These are phyloP conservation scores for Malurus cyaneus DNA, from an alignment of 2,113 vertebrate genomes.

Conservation along the genomic window DNA sequence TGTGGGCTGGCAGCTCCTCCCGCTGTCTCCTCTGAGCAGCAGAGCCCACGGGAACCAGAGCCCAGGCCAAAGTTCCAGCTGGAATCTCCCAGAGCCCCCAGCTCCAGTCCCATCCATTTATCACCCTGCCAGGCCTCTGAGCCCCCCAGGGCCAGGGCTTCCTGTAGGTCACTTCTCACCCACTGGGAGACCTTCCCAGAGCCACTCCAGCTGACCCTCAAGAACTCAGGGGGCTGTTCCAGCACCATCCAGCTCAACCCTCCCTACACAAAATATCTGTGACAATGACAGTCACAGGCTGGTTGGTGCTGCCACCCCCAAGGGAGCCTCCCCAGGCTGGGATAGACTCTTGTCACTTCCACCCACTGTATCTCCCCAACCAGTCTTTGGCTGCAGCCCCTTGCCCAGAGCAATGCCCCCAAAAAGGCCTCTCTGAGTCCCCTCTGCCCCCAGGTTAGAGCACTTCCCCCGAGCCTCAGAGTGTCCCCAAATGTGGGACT, in stretches of 20 bases:
- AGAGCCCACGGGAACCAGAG: fast-evolving
- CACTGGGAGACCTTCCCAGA: background rate
- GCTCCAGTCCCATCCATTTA: background rate
- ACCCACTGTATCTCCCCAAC: fast-evolving
- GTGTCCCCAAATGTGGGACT: background rate
- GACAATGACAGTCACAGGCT: background rate
- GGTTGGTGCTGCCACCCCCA: background rate
- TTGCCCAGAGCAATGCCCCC: background rate
- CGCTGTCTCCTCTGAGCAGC: background rate
- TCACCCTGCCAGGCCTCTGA: background rate
- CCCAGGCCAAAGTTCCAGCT: background rate
- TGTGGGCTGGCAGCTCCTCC: background rate
- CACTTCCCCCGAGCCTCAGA: background rate
- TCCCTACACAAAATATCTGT: fast-evolving
- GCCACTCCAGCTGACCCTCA: fast-evolving
- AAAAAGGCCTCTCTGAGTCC: background rate
- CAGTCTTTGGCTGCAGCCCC: background rate
- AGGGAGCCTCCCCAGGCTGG: background rate
- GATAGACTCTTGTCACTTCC: background rate
- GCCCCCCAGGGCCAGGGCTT: background rate
- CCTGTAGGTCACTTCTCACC: fast-evolving
- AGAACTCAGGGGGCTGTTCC: background rate
- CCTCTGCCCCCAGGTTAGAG: background rate
- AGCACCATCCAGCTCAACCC: background rate
- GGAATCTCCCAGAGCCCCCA: background rate